Conservation (phyloP, 1,140 invertebrate species). For the Drosophila asahinai region DNA sequence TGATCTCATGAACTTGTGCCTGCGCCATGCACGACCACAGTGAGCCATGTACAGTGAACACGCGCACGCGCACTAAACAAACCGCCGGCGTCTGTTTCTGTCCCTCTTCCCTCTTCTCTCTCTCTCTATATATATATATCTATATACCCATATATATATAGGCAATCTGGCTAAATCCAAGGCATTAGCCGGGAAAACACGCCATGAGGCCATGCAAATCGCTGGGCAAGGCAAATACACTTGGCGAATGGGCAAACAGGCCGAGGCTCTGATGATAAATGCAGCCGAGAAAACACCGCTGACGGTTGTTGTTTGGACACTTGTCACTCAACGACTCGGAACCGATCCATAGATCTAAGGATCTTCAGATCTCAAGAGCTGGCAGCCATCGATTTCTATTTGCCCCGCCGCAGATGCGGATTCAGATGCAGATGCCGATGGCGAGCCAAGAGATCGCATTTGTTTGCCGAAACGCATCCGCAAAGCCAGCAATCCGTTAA, state of each 20-base stretch:
- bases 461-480: slow-evolving; percentile 67
- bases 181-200: slow-evolving; percentile 63
- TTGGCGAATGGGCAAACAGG: slow-evolving; percentile 69
- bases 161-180: slow-evolving; percentile 23
- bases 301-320: slow-evolving; percentile 72
- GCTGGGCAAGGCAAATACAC: slow-evolving; percentile 54
- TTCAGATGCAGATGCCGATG: slow-evolving; percentile 25
- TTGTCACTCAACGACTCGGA: slow-evolving; percentile 77
- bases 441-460: slow-evolving; percentile 20
- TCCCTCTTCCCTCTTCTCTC: neutral
- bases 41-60: slow-evolving; percentile 64
- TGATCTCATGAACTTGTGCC: slow-evolving; percentile 37
- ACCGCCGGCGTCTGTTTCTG: slow-evolving; percentile 56
- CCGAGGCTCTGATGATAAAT: slow-evolving; percentile 58
- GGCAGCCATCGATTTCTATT: slow-evolving; percentile 77
- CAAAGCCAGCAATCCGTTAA: slow-evolving; percentile 78
- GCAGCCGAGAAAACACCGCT: slow-evolving; percentile 62
- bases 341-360: slow-evolving; percentile 46
- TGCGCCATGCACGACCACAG: slow-evolving; percentile 36
- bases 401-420: slow-evolving; percentile 59
- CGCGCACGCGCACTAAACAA: slow-evolving; percentile 81
- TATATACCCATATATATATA: slow-evolving; percentile 6
- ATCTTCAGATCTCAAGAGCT: slow-evolving; percentile 39
- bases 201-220: slow-evolving; percentile 62
- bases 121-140: neutral